phyloP scores from a whole-genome alignment of 2,888 invertebrate genomes.

The Salpingus planirostris region DNA sequence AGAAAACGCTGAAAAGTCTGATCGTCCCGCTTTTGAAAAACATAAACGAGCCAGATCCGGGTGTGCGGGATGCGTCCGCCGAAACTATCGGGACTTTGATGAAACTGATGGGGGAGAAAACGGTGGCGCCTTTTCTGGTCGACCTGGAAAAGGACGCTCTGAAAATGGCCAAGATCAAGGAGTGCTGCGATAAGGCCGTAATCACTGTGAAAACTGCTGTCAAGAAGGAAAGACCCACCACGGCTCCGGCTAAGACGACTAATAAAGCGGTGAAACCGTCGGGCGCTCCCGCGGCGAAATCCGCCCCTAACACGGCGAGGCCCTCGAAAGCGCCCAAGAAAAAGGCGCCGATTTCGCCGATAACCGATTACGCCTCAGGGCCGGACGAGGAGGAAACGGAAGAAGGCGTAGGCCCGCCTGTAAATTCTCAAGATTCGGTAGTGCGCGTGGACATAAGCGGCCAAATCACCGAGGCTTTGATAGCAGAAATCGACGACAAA shows the following conservation, averaged over 20 bases:
- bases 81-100: slow-evolving; percentile 90
- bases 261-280: slow-evolving; percentile 9
- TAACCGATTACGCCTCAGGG: slow-evolving; percentile 51
- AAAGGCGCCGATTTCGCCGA: slow-evolving; percentile 1
- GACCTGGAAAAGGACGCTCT: slow-evolving; percentile 86
- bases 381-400: slow-evolving; percentile 70
- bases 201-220: slow-evolving; percentile 65
- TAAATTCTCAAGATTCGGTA: slow-evolving; percentile 59
- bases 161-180: slow-evolving; percentile 91
- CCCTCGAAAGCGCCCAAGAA: neutral
- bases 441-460: slow-evolving; percentile 74
- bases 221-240: slow-evolving; percentile 52
- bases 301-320: neutral
- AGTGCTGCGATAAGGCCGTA: slow-evolving; percentile 87
- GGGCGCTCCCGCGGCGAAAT: slow-evolving; percentile 1
- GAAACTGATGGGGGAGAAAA: slow-evolving; percentile 89
- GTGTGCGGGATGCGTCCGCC: slow-evolving; percentile 85
- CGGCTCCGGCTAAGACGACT: slow-evolving; percentile 45
- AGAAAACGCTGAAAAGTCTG: slow-evolving; percentile 81
- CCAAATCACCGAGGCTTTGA: slow-evolving; percentile 70
- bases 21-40: slow-evolving; percentile 70
- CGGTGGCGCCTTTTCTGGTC: slow-evolving; percentile 72
- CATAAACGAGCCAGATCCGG: slow-evolving; percentile 74
- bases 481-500: slow-evolving; percentile 77
- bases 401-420: slow-evolving; percentile 52